Percentiles rank a stretch among this genome's conserved stretches.
phyloP scores from a whole-genome alignment of 2,888 invertebrate genomes.

The Cephus runcator region DNA sequence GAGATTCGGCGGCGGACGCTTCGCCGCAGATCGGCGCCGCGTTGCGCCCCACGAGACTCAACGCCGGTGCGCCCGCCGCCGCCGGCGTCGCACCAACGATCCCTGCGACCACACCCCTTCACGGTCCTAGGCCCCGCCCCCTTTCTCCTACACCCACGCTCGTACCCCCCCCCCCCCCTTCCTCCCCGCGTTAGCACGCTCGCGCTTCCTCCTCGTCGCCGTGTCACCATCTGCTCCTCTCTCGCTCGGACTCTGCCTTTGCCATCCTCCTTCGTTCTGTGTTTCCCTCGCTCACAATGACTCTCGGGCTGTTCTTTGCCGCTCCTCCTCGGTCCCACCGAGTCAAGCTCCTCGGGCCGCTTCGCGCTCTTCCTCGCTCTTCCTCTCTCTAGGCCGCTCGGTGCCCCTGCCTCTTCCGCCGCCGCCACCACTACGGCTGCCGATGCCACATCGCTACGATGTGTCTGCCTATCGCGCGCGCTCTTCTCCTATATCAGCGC shows the following conservation, averaged over 20 bases:
- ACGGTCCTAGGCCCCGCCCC: conserved; percentile 48
- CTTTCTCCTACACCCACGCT: conserved; percentile 56
- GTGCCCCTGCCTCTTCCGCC: conserved; percentile 7
- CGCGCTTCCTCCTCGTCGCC: background rate
- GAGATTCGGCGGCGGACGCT: conserved; percentile 54
- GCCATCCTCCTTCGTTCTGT: background rate
- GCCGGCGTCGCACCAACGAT: conserved; percentile 7
- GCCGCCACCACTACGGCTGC: background rate
- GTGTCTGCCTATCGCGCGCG: background rate
- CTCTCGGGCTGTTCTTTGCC: background rate
- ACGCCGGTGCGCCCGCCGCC: conserved; percentile 3
- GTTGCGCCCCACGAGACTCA: conserved; percentile 17
- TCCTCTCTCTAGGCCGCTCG: conserved; percentile 8
- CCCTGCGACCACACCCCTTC: conserved; percentile 49
- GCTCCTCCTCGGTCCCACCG: background rate
- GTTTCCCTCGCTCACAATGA: background rate
- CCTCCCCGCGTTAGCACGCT: conserved; percentile 39
- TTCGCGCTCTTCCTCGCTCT: conserved; percentile 6
- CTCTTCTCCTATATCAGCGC: conserved; percentile 5
- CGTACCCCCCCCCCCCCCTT: conserved; percentile 37
- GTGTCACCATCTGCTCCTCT: background rate
- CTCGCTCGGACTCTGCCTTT: background rate
- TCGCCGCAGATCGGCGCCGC: conserved; percentile 35
- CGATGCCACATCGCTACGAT: background rate
- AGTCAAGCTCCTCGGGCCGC: background rate